Evolutionary conservation across 2,797 vertebrate genomes (phyloP), one percentile per base, ranked within the genome.

Genomic region (Trematomus bernacchii): DNA sequence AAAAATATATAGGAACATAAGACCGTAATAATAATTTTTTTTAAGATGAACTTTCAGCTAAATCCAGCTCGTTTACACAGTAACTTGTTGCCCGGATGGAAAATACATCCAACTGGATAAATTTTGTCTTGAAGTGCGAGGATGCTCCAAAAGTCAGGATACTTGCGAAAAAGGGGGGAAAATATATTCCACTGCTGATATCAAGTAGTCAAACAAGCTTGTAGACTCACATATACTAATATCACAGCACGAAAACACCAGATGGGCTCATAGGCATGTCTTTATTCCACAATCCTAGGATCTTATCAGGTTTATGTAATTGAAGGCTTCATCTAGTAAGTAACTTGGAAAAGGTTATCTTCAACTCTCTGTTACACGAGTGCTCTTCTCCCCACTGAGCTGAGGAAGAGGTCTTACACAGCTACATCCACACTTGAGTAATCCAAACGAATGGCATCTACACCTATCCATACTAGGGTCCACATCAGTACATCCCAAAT

Each of bases 381-480:
- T 51, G 54, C 21, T 83, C 67, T 76, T 87, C 66, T 87, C 77
- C 84, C 91, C 64, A 71, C 59, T 58, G 79, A 85, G 61, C 60
- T 60, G 79, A 85, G 51, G 70, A 66, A 58, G 79, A 85, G 51
- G 70, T 66, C 67, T 87, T 74, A 86, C 77, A 71, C 87, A 64
- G 83, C 88, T 94, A 94, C 78, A 94, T 95, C 94, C 95, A 94
- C 76, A 83, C 61, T 86, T 51, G 66, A 85, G 85, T 96, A 96
- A 94, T 96, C 95, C 85, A 91, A 85, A 87, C 68, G 48, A 83
- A 85, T 74, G 77, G 64, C 61, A 77, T 84, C 79, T 91, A 88
- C 78, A 89, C 77, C 89, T 91, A 87, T 92, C 90, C 91, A 84
- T 16, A 83, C 74, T 85, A 90, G 12, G 81, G 61, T 80, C 73